These are phyloP conservation scores for Pterois miles DNA, from an alignment of 2,797 vertebrate species.

Conservation along the genomic window DNA sequence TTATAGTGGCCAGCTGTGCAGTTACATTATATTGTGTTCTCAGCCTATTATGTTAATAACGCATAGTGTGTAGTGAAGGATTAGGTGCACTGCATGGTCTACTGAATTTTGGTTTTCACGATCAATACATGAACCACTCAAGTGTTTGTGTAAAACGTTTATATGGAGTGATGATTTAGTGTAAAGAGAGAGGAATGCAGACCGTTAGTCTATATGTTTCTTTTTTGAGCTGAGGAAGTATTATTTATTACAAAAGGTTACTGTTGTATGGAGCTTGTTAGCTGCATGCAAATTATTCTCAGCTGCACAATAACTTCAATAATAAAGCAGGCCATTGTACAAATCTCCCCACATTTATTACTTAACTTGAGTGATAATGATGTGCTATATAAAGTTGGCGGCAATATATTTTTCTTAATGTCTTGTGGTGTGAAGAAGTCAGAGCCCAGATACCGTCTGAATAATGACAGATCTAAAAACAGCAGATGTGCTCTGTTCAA, in stretches of 20 bases:
- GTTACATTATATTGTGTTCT: slow-evolving; percentile 26
- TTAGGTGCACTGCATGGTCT: neutral
- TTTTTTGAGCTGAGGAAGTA: slow-evolving; percentile 21
- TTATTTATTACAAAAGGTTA: slow-evolving; percentile 42
- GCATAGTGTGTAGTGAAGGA: slow-evolving; percentile 10
- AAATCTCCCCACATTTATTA: slow-evolving; percentile 5
- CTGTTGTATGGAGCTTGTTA: slow-evolving; percentile 38
- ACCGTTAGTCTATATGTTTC: slow-evolving; percentile 26
- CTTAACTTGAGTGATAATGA: slow-evolving; percentile 23
- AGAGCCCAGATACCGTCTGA: neutral
- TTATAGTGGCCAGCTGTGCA: slow-evolving; percentile 72
- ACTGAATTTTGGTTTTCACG: neutral
- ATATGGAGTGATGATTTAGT: neutral
- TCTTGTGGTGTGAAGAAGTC: neutral
- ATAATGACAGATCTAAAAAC: slow-evolving; percentile 1
- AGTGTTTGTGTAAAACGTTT: neutral
- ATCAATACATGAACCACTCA: neutral
- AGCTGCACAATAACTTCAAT: slow-evolving; percentile 28
- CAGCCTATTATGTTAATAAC: slow-evolving; percentile 25
- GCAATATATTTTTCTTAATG: neutral
- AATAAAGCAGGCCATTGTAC: slow-evolving; percentile 24
- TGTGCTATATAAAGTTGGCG: slow-evolving; percentile 20
- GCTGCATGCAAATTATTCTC: slow-evolving; percentile 32
- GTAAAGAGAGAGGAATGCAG: slow-evolving; percentile 11
- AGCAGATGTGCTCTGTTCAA: neutral